Evolutionary conservation across 92 coral and sea anemone species (phyloP).

Genomic region (Siderastrea siderea): DNA sequence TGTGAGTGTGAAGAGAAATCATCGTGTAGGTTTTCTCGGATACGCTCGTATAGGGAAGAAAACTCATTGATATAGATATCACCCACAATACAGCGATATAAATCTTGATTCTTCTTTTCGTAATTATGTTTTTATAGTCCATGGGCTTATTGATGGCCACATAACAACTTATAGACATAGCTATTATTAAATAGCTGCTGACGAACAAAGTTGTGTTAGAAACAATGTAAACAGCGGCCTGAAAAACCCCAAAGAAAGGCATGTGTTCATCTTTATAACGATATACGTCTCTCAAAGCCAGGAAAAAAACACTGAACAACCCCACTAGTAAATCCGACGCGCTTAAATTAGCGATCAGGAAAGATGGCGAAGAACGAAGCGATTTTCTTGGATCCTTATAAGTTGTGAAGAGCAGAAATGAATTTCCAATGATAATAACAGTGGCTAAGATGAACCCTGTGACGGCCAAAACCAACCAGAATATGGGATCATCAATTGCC

Average conservation of each 20-base stretch:
- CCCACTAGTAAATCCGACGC: too few species aligned
- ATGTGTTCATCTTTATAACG: not conserved
- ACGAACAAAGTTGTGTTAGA: constrained; percentile 46
- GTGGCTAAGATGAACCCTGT: too few species aligned
- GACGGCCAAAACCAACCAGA: too few species aligned
- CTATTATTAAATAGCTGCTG: constrained; percentile 51
- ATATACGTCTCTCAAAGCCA: too few species aligned
- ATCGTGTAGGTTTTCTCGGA: constrained; percentile 38
- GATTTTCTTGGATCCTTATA: too few species aligned
- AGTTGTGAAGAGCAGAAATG: too few species aligned
- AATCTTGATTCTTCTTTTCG: constrained; percentile 39
- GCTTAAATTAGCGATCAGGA: too few species aligned
- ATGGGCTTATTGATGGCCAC: constrained; percentile 62
- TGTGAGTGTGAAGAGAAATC: constrained; percentile 72
- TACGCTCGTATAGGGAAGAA: constrained; percentile 59
- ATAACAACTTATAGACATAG: constrained; percentile 57
- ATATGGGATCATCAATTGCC: too few species aligned
- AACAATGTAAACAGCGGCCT: not conserved
- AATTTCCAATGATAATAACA: not conserved
- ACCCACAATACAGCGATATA: constrained; percentile 54
- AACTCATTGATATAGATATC: constrained; percentile 42
- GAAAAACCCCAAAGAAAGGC: not conserved
- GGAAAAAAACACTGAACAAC: too few species aligned
- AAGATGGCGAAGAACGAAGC: too few species aligned
- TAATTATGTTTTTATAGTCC: constrained; percentile 51